Evolutionary conservation across 2,797 vertebrate genomes (phyloP).

Genomic region (Pseudopleuronectes americanus): DNA sequence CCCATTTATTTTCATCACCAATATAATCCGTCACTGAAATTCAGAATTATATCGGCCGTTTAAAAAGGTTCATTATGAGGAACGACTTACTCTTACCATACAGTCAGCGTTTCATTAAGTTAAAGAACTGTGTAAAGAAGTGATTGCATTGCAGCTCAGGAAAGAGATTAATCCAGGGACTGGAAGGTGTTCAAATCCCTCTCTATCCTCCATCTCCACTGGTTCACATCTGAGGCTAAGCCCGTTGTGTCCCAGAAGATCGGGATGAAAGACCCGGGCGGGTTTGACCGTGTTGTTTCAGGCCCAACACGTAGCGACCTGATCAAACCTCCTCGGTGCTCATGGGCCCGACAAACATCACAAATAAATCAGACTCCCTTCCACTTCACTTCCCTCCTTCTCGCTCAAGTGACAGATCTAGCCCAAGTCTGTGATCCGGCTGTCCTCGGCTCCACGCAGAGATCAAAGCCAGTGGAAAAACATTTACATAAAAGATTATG

Average conservation of each 20-base stretch:
- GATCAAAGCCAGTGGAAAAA: slow-evolving; percentile 74
- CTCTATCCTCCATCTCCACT: slow-evolving; percentile 39
- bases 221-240: slow-evolving; percentile 57
- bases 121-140: slow-evolving; percentile 47
- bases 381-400: slow-evolving; percentile 64
- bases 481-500: slow-evolving; percentile 83
- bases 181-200: slow-evolving; percentile 62
- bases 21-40: slow-evolving; percentile 54
- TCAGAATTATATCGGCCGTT: slow-evolving; percentile 51
- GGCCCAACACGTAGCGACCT: slow-evolving; percentile 54
- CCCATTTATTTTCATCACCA: slow-evolving; percentile 49
- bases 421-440: slow-evolving; percentile 69
- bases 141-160: slow-evolving; percentile 44
- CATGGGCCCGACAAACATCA: slow-evolving; percentile 70
- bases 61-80: slow-evolving; percentile 54
- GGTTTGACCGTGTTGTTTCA: slow-evolving; percentile 59
- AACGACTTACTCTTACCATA: slow-evolving; percentile 34
- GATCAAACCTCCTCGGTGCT: slow-evolving; percentile 66
- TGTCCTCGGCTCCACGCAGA: slow-evolving; percentile 64
- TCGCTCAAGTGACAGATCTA: slow-evolving; percentile 68
- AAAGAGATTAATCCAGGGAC: slow-evolving; percentile 62
- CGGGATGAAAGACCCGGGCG: slow-evolving; percentile 55
- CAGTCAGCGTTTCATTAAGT: slow-evolving; percentile 49
- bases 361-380: slow-evolving; percentile 73
- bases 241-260: slow-evolving; percentile 47